These are phyloP conservation scores for Nannospalax galili DNA, from an alignment of 2,113 vertebrate genomes.

Conservation along the genomic window DNA sequence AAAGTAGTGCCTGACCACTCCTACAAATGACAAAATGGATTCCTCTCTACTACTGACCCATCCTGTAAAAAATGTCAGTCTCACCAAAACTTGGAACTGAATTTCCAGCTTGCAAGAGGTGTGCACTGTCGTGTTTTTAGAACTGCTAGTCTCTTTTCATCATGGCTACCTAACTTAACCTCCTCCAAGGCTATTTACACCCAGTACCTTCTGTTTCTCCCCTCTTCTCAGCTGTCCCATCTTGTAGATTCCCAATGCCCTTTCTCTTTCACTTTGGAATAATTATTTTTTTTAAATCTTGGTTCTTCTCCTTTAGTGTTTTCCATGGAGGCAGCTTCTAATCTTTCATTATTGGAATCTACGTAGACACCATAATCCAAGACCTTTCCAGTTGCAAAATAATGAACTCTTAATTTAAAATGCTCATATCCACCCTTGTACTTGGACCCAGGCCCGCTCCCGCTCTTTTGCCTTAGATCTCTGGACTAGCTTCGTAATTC, in stretches of 20 bases:
- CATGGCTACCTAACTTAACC: background rate
- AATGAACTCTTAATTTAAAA: background rate
- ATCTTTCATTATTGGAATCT: background rate
- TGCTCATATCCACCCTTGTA: too few species aligned
- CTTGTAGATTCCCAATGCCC: background rate
- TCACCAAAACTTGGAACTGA: background rate
- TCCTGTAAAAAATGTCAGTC: background rate
- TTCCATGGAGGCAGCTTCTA: background rate
- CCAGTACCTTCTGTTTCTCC: background rate
- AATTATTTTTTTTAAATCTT: background rate
- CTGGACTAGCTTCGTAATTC: too few species aligned
- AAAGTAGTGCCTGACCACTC: background rate
- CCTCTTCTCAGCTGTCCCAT: background rate
- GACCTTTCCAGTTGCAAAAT: background rate
- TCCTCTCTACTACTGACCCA: background rate
- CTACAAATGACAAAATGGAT: background rate
- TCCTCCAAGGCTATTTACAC: background rate
- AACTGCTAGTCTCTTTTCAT: background rate
- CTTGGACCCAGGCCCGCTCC: too few species aligned
- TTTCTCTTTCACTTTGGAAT: background rate
- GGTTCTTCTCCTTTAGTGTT: background rate
- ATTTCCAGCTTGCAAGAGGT: background rate
- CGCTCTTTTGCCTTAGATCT: too few species aligned
- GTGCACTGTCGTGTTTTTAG: background rate
- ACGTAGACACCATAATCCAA: background rate